Base-by-base conservation (phyloP, 2,797 vertebrate species). In the Argyrosomus regius region DNA sequence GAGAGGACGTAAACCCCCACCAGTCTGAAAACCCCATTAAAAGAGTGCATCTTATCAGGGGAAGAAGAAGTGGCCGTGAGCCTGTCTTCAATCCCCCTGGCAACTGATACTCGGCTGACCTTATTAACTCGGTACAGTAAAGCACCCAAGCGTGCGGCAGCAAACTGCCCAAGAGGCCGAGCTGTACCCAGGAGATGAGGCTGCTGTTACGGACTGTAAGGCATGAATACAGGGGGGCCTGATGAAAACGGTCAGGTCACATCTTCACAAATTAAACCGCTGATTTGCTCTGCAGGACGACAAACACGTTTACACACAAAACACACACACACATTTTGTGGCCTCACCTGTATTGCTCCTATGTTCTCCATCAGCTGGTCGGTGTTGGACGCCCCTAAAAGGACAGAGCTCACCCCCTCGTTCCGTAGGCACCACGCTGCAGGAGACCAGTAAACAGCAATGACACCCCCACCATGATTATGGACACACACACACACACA, bases 301-400 rank as follows among this genome's bases (percentile, higher is more conserved):
- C 49, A 68, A 20, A 77, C 75, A 70, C 1, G 17, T 12, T 9
- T 1, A 53, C 18, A 65, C 43, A 71, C 24, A 45, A 9, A 20
- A 58, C 18, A 72, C 16, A 73, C 57, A 41, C 35, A 48, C 24
- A 3, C 2, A 5, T 11, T 6, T 1, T n/a, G 54, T 7, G 3
- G 45, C 62, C 95, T 94, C 89, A 98, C 98, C 97, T 99, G 98
- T 94, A 99, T 99, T 39, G 98, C 98, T 86, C 98, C 98, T 3
- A 99, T 98, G 89, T 99, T 99, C 95, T 99, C 98, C 97, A 99
- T 97, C 80, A 99, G 96, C 94, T 99, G 98, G 88, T 99, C 98
- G 0, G 97, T 96, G 41, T 95, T 99, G 92, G 98, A 99, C 11
- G 98, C 97, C 6, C 98, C 98, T 93, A 99, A 95, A 83, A 99